Conservation (phyloP, 2,888 invertebrate species). For the Pristionchus entomophagus region DNA sequence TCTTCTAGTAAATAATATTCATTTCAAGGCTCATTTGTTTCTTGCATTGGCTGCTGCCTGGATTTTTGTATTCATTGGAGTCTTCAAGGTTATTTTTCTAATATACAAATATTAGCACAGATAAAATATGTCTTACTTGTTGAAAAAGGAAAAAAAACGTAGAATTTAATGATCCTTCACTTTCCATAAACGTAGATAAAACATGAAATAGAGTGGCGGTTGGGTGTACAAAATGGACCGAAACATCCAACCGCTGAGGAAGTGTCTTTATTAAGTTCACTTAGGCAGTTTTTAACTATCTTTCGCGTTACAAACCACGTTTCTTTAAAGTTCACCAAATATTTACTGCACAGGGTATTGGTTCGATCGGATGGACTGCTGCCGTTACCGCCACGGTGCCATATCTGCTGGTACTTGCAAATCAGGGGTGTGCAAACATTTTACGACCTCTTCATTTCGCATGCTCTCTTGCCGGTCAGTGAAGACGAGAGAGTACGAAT, state of each 20-base stretch:
- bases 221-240: too few species aligned
- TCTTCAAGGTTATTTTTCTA: slow-evolving; percentile 89
- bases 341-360: slow-evolving; percentile 57
- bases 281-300: too few species aligned
- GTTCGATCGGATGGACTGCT: slow-evolving; percentile 72
- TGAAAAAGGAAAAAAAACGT: too few species aligned
- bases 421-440: neutral
- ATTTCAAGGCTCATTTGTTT: slow-evolving; percentile 89
- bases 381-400: slow-evolving; percentile 72
- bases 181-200: too few species aligned
- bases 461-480: neutral
- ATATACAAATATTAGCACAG: neutral
- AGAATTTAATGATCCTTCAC: too few species aligned
- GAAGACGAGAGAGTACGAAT: too few species aligned
- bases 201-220: too few species aligned
- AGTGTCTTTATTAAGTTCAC: too few species aligned
- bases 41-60: slow-evolving; percentile 92
- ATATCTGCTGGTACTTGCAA: slow-evolving; percentile 63
- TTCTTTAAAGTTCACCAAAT: neutral
- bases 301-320: too few species aligned
- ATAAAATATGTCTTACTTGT: too few species aligned
- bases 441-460: too few species aligned
- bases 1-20: slow-evolving; percentile 78
- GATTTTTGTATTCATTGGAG: slow-evolving; percentile 94
- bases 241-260: too few species aligned